Evolutionary conservation across 2,797 vertebrate species (phyloP).

Genomic region (Pantherophis alleghaniensis): DNA sequence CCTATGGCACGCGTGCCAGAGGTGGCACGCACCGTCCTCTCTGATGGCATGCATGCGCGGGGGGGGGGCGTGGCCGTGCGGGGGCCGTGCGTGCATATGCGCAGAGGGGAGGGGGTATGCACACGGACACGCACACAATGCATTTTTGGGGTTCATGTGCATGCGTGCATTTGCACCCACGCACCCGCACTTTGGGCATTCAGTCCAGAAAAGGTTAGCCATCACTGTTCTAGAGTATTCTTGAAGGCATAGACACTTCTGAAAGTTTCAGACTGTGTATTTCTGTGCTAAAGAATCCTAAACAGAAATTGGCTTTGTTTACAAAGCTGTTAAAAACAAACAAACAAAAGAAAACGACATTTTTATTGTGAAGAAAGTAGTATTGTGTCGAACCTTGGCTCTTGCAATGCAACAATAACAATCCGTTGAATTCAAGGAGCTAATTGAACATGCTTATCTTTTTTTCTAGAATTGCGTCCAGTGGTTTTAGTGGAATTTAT

Average conservation of each 20-base stretch:
- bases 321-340: too few relatives aligned
- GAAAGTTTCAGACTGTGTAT: not conserved
- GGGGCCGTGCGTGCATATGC: too few relatives aligned
- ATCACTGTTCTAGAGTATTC: not conserved
- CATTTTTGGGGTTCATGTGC: too few relatives aligned
- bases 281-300: not conserved
- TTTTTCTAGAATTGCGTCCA: not conserved
- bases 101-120: too few relatives aligned
- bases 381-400: not conserved
- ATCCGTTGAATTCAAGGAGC: not conserved
- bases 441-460: not conserved
- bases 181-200: too few relatives aligned
- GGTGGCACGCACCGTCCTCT: too few relatives aligned
- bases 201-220: too few relatives aligned
- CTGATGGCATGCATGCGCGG: too few relatives aligned
- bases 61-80: too few relatives aligned
- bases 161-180: too few relatives aligned
- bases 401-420: not conserved
- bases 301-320: not conserved
- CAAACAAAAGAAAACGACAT: not conserved
- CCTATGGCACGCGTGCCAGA: too few relatives aligned
- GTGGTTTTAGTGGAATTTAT: not conserved
- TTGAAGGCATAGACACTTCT: not conserved
- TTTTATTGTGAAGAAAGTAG: not conserved
- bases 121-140: too few relatives aligned